Percentiles rank a stretch among this genome's conserved stretches.
Conservation (phyloP, 1,140 invertebrate species). For the Venustaconcha ellipsiformis region DNA sequence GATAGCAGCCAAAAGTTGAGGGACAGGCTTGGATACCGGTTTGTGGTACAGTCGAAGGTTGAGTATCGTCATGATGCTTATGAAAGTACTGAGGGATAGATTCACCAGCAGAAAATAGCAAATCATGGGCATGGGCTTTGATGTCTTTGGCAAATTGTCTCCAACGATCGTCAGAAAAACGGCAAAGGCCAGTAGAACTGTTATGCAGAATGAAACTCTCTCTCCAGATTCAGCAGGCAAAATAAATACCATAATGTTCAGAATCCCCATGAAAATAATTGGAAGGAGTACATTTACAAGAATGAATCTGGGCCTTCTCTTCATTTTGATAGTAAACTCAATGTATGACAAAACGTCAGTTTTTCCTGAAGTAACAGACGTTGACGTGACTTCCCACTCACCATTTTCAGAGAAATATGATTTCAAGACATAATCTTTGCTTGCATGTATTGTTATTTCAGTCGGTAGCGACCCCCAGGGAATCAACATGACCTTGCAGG, state of each 20-base stretch:
- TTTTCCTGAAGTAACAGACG: not conserved
- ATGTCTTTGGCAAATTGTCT: conserved; percentile 22
- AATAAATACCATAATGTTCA: conserved; percentile 73
- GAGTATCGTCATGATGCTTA: not conserved
- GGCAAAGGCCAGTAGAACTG: conserved; percentile 20
- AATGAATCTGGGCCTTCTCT: conserved; percentile 57
- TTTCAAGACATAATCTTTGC: conserved; percentile 62
- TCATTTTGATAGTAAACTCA: conserved; percentile 42
- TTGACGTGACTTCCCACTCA: conserved; percentile 67
- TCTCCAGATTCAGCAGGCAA: conserved; percentile 31
- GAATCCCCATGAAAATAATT: conserved; percentile 72
- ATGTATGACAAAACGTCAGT: not conserved
- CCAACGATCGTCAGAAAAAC: conserved; percentile 24
- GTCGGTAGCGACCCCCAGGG: no score
- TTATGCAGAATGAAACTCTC: conserved; percentile 18
- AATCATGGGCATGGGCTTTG: conserved; percentile 12
- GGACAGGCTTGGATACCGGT: not conserved
- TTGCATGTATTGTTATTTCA: no score
- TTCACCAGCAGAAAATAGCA: conserved; percentile 2
- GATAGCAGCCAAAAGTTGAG: not conserved
- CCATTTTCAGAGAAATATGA: conserved; percentile 73
- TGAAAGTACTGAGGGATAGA: not conserved
- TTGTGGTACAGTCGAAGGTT: not conserved
- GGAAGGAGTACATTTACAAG: conserved; percentile 73
- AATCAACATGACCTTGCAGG: conserved; percentile 71